phyloP scores from a whole-genome alignment of 2,113 vertebrate genomes.

The Eurystomus gularis region DNA sequence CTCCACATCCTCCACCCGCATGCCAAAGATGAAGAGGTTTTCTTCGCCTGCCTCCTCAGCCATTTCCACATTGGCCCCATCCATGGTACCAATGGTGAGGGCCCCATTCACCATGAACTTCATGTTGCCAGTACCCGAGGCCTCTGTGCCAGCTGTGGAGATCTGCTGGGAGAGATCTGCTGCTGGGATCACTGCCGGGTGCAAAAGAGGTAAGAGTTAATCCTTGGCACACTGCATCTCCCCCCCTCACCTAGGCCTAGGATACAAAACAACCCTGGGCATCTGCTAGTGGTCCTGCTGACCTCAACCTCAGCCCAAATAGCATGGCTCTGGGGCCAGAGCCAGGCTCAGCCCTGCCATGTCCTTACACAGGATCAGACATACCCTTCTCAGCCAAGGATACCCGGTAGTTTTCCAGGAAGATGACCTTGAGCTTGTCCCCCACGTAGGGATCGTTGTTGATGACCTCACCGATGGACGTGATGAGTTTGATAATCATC shows the following conservation, averaged over 20 bases:
- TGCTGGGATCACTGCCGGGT: constrained; percentile 82
- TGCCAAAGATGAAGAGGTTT: constrained; percentile 91
- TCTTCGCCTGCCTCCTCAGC: constrained; percentile 86
- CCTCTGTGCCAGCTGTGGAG: constrained; percentile 88
- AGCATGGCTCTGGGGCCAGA: background rate
- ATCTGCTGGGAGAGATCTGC: constrained; percentile 91
- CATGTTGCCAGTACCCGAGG: constrained; percentile 91
- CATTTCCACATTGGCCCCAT: constrained; percentile 91
- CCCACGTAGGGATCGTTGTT: constrained; percentile 86
- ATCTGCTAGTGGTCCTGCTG: background rate
- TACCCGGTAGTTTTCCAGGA: constrained; percentile 88
- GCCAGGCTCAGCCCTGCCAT: background rate
- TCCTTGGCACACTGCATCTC: background rate
- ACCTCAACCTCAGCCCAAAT: background rate
- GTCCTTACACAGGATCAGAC: background rate
- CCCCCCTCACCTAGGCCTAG: background rate
- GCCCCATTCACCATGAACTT: constrained; percentile 93
- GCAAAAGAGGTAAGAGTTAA: background rate
- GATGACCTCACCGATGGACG: constrained; percentile 79
- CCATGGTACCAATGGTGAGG: constrained; percentile 91
- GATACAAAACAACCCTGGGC: background rate
- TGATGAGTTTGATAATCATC: constrained; percentile 90
- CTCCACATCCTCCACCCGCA: constrained; percentile 84
- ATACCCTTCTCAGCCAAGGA: constrained; percentile 89
- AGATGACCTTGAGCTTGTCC: constrained; percentile 86